These are phyloP conservation scores for Chelonus insularis DNA, from an alignment of 1,140 invertebrate genomes.

Conservation along the genomic window DNA sequence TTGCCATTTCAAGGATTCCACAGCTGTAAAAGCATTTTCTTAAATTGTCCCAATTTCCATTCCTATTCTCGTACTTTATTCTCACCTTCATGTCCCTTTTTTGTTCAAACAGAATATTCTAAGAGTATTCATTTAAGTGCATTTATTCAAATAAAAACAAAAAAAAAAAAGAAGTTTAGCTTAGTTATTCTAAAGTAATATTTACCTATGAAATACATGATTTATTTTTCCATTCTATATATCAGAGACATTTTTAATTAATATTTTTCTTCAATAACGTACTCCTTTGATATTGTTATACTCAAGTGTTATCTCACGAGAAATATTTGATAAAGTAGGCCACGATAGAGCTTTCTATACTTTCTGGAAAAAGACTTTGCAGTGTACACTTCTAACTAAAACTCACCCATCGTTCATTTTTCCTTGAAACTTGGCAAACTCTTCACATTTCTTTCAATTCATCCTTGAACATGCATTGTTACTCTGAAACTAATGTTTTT, in stretches of 20 bases:
- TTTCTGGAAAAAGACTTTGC: too few relatives aligned
- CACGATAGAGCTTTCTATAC: not conserved
- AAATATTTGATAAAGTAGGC: not conserved
- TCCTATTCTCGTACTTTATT: not conserved
- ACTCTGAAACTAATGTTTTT: too few relatives aligned
- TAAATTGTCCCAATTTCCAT: slow-evolving; percentile 23
- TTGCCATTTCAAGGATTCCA: not conserved
- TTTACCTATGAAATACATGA: too few relatives aligned
- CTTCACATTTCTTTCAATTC: too few relatives aligned
- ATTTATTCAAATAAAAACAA: not conserved
- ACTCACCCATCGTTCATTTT: not conserved
- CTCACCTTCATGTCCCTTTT: not conserved
- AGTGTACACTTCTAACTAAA: not conserved
- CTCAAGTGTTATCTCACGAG: not conserved
- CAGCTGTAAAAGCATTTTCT: slow-evolving; percentile 16
- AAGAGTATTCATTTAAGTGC: not conserved
- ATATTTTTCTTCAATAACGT: not conserved
- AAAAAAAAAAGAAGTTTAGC: too few relatives aligned
- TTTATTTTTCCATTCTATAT: too few relatives aligned
- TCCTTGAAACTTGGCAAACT: not conserved
- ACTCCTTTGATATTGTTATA: not conserved
- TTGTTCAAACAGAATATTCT: not conserved
- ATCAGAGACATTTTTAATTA: not conserved
- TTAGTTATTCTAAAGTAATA: too few relatives aligned
- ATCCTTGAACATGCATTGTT: too few relatives aligned